Evolutionary conservation across 2,888 invertebrate genomes (phyloP), one percentile per base, ranked within the genome.

Genomic region (Anorthoa munda): DNA sequence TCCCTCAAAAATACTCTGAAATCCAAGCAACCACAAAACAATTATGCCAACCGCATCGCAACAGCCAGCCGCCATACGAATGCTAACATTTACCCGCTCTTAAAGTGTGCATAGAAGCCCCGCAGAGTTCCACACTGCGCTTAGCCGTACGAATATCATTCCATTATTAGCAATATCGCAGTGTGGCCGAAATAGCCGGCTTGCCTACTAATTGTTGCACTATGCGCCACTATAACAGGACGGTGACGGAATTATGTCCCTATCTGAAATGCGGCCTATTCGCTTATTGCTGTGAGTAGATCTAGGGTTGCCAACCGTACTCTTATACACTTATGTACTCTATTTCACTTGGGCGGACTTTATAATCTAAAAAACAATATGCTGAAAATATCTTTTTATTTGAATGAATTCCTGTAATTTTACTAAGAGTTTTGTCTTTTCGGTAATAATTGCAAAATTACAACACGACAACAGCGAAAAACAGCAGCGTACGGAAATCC

Each of bases 151-250:
- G 65, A 60, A 70, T 66, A 31, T 64, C 66, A 70, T 75, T 70
- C 79, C 63, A 75, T 72, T 72, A 82, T 82, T 79, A 82, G 82
- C 72, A 58, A 69, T 75, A 82, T 82, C 72, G 66, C 72, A 72
- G 77, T 48, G 17, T 55, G 66, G 64, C 11, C 72, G 56, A 82
- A 75, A 82, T 68, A 60, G 75, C 74, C 50, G 18, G 31, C 9
- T 59, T n/a, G 12, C 17, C 12, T 60, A 65, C 72, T 82, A 82
- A 82, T 82, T 82, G 81, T 68, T 69, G 48, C 67, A 31, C 67
- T 73, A 70, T 77, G 45, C 46, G 39, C 39, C 58, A 21, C 21
- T 58, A 50, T 72, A 71, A 63, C 48, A 23, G 39, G 13, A 21
- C 12, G 3, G 45, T 64, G 81, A 70, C 72, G 67, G 77, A 72